Evolutionary conservation across 2,797 vertebrate genomes (phyloP), one percentile per base, ranked within the genome.

Genomic region (Astyanax mexicanus): DNA sequence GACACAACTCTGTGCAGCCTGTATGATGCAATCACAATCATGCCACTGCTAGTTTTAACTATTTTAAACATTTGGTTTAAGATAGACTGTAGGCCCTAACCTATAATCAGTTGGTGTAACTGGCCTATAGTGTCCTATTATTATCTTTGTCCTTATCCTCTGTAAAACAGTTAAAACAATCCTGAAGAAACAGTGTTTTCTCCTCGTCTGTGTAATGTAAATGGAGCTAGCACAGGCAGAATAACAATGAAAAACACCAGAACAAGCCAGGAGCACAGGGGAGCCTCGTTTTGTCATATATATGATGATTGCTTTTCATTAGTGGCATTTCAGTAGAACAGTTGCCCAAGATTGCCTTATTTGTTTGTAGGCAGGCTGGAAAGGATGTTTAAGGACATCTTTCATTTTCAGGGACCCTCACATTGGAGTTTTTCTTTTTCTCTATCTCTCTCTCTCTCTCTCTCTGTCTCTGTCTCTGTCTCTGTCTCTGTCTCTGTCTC

Each of bases 221-320:
- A 76, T 60, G 27, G 21, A 76, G 27, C n/a, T 32, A 21, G 58
- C 52, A 58, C 27, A 25, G 65, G 57, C 23, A 23, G 51, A 69
- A 73, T 60, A 27, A 15, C 38, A 68, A 76, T 15, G 12, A 35
- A 47, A 70, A 66, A 70, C 37, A 58, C 62, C 38, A 52, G 60
- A 29, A 19, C 15, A 64, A 57, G 49, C 45, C 57, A 32, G 40
- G 25, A 49, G 42, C 64, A 60, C 25, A 15, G 66, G 32, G 35
- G 44, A 37, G 19, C 35, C 45, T 19, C 25, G 38, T 68, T 75
- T 37, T 49, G 32, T 23, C 47, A 66, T 23, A 55, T 58, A 51
- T 3, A 60, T 23, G 25, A 65, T 44, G 21, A 58, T 38, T 37
- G 55, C 25, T 12, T 60, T 49, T 38, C 55, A 68, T 69, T 40